Conservation (phyloP, 1,140 invertebrate genomes). For the Chlorops oryzae region DNA sequence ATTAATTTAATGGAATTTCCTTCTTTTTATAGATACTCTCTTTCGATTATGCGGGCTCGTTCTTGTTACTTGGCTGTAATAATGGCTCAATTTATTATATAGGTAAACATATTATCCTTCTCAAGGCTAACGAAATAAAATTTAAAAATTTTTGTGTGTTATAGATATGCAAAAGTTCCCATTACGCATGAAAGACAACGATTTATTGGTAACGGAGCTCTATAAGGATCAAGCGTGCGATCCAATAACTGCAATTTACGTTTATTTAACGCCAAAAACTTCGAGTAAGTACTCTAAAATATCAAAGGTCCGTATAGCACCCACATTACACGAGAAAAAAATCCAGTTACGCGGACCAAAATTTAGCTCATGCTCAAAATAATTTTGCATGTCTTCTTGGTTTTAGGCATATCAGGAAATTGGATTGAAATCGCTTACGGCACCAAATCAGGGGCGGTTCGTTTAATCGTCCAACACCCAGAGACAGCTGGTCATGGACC, state of each 20-base stretch:
- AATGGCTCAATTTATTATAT: constrained; percentile 98
- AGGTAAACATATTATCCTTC: constrained; percentile 59
- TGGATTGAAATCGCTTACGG: constrained; percentile 99
- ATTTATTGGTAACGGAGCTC: constrained; percentile 92
- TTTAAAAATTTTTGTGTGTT: constrained; percentile 23
- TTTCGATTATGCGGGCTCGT: constrained; percentile 93
- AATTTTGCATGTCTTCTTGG: neutral
- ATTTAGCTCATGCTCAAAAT: neutral
- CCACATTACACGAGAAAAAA: neutral
- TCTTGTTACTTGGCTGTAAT: constrained; percentile 87
- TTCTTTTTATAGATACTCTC: no score
- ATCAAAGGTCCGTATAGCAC: neutral
- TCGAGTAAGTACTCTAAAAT: constrained; percentile 66
- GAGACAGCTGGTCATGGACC: constrained; percentile 97
- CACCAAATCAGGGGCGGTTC: constrained; percentile 87
- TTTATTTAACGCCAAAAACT: constrained; percentile 91
- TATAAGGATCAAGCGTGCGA: constrained; percentile 92
- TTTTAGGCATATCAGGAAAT: constrained; percentile 86
- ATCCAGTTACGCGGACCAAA: neutral
- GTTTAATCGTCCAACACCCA: constrained; percentile 97
- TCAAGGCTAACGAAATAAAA: neutral
- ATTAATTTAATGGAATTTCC: no score
- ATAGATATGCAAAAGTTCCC: constrained; percentile 99
- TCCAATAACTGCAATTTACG: constrained; percentile 96
- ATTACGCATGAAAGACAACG: constrained; percentile 97